phyloP scores from a whole-genome alignment of 2,113 vertebrate species.

The Gopherus flavomarginatus region DNA sequence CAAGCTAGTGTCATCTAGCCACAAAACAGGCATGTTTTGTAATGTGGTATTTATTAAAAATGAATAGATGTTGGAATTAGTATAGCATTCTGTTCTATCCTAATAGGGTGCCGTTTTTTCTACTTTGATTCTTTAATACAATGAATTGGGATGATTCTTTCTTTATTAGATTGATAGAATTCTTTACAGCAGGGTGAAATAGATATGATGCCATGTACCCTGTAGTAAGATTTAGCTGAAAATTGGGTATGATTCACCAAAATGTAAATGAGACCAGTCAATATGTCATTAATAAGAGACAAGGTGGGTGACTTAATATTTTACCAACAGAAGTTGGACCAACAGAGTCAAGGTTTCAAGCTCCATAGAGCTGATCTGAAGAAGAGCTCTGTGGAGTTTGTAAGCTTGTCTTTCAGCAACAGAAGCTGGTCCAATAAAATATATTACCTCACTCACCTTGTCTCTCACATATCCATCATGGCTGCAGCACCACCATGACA shows the following conservation, averaged over 20 bases:
- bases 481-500: neutral
- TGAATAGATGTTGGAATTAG: neutral
- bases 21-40: neutral
- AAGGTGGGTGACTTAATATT: neutral
- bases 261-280: neutral
- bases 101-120: neutral
- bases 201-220: neutral
- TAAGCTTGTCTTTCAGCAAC: neutral
- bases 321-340: neutral
- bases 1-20: neutral
- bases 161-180: neutral
- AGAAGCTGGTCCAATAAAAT: neutral
- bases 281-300: neutral
- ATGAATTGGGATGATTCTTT: conserved; percentile 6
- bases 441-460: neutral
- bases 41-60: neutral
- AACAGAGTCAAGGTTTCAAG: neutral
- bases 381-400: neutral
- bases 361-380: neutral
- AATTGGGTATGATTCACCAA: neutral
- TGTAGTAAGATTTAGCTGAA: neutral
- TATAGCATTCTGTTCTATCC: neutral
- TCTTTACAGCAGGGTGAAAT: neutral
- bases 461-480: neutral
- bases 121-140: neutral